phyloP scores from a whole-genome alignment of 2,888 invertebrate genomes.

The Pterostichus madidus region DNA sequence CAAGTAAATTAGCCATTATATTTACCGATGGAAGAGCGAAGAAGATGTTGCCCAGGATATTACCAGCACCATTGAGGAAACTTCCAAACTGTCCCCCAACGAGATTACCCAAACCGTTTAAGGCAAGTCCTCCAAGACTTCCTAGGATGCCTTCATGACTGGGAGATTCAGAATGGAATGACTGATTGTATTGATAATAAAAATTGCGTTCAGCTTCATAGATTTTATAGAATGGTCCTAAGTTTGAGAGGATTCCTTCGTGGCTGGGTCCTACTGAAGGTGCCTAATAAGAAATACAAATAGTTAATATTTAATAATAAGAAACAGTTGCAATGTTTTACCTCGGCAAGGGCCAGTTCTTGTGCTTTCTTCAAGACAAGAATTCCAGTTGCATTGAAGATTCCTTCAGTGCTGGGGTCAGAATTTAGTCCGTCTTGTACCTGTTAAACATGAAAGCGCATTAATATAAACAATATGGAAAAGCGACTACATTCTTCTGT shows the following conservation, averaged over 20 bases:
- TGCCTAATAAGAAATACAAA: too few relatives aligned
- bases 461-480: neutral
- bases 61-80: neutral
- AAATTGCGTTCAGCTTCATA: neutral
- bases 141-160: constrained; percentile 31
- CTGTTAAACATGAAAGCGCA: neutral
- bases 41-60: constrained; percentile 1
- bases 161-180: neutral
- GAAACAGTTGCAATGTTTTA: too few relatives aligned
- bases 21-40: constrained; percentile 7
- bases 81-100: neutral
- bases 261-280: neutral
- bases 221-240: neutral
- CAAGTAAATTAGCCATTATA: too few relatives aligned
- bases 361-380: neutral
- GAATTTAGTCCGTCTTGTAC: neutral
- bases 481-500: too few relatives aligned
- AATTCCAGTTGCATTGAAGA: neutral
- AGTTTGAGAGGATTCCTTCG: constrained; percentile 2
- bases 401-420: neutral
- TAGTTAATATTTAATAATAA: too few relatives aligned
- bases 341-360: neutral
- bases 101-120: neutral
- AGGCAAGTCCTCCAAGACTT: neutral
- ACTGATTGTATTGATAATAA: neutral